Percentiles rank a stretch among this genome's conserved stretches.
Conservation (phyloP, 1,140 invertebrate species). For the Coenobita brevimanus region DNA sequence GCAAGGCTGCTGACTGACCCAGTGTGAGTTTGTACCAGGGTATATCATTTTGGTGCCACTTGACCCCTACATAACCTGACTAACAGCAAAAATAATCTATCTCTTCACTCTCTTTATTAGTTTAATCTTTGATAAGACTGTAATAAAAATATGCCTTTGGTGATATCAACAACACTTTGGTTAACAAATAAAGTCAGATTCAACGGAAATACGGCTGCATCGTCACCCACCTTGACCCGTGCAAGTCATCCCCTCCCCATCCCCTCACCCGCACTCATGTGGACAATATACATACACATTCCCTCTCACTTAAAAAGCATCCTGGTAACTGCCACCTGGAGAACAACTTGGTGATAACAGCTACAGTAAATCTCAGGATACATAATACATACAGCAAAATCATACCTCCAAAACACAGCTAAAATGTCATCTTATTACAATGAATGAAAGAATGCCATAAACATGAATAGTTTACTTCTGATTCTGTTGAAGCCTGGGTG, state of each 20-base stretch:
- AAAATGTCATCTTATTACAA: too few relatives aligned
- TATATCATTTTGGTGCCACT: too few relatives aligned
- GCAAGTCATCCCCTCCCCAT: conserved; percentile 17
- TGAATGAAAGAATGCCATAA: too few relatives aligned
- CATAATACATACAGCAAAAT: not conserved
- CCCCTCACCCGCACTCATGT: conserved; percentile 1
- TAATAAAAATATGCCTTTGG: conserved; percentile 54
- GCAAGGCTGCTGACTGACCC: too few relatives aligned
- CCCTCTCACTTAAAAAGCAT: too few relatives aligned
- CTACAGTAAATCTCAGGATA: not conserved
- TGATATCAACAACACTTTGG: conserved; percentile 48
- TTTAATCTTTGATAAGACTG: conserved; percentile 13
- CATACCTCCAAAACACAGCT: not conserved
- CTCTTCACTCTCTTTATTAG: not conserved
- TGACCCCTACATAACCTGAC: too few relatives aligned
- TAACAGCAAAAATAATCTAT: too few relatives aligned
- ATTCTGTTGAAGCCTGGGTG: too few relatives aligned
- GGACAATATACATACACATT: too few relatives aligned
- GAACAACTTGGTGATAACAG: not conserved
- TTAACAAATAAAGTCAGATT: conserved; percentile 37
- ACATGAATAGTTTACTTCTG: too few relatives aligned
- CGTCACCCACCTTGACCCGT: conserved; percentile 11
- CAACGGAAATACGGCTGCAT: conserved; percentile 26
- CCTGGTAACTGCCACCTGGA: too few relatives aligned
- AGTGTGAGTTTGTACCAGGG: too few relatives aligned